These are phyloP conservation scores for Blastomussa wellsi DNA, from an alignment of 92 coral and sea anemone species.

Conservation along the genomic window DNA sequence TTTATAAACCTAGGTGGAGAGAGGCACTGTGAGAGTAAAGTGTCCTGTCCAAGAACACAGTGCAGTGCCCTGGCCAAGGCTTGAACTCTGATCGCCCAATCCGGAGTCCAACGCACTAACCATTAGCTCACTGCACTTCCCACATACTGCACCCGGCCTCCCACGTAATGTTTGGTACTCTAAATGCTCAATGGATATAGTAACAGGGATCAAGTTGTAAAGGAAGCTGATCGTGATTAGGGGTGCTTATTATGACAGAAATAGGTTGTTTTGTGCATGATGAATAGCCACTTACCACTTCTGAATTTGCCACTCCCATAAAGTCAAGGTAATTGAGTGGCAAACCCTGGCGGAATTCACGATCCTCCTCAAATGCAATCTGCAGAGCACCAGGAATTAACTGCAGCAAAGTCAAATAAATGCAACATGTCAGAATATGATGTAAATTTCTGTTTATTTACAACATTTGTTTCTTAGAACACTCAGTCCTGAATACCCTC, in stretches of 20 bases:
- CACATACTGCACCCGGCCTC: no score
- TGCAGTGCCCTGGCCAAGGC: no score
- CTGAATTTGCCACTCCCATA: slow-evolving; percentile 89
- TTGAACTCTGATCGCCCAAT: no score
- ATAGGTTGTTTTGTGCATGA: neutral
- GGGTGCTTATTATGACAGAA: neutral
- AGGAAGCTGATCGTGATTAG: neutral
- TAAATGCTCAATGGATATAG: neutral
- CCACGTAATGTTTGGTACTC: no score
- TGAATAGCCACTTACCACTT: slow-evolving; percentile 57
- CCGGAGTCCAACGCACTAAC: no score
- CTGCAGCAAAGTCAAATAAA: slow-evolving; percentile 35
- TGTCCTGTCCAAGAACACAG: no score
- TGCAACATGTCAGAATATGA: neutral
- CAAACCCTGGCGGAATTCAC: slow-evolving; percentile 91
- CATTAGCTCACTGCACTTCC: no score
- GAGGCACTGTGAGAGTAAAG: no score
- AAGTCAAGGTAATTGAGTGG: slow-evolving; percentile 86
- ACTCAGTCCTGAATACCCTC: no score
- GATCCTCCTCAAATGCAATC: slow-evolving; percentile 96
- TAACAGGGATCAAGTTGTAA: neutral
- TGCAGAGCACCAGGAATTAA: slow-evolving; percentile 90
- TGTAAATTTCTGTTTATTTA: neutral
- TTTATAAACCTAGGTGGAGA: no score
- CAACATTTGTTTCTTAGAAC: no score